These are phyloP conservation scores for Vulpes ferrilata DNA, from an alignment of 2,113 vertebrate species.

Conservation along the genomic window DNA sequence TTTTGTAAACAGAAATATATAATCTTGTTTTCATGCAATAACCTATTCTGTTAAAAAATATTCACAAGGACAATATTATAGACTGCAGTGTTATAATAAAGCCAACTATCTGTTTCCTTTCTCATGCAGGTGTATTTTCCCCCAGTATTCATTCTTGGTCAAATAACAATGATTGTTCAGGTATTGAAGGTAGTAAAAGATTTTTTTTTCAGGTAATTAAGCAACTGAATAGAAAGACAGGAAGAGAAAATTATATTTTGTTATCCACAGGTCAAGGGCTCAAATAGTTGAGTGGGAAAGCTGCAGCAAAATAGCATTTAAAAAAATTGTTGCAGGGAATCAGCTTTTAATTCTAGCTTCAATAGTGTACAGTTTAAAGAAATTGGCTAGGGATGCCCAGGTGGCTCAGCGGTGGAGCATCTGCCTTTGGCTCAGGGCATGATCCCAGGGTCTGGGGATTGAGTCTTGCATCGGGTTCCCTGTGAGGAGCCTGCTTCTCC, in stretches of 20 bases:
- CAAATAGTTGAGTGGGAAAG: slow-evolving; percentile 17
- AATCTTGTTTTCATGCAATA: slow-evolving; percentile 1
- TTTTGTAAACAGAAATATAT: slow-evolving; percentile 34
- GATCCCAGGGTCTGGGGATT: no score
- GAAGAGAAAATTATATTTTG: slow-evolving; percentile 2
- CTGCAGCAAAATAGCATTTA: not conserved
- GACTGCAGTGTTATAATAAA: not conserved
- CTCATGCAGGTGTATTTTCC: not conserved
- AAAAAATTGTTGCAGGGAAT: not conserved
- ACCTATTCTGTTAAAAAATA: not conserved
- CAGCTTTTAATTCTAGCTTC: slow-evolving; percentile 20
- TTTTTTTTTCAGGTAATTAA: slow-evolving; percentile 38
- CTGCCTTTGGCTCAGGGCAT: no score
- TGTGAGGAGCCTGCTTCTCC: no score
- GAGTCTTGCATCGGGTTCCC: no score
- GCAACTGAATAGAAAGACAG: not conserved
- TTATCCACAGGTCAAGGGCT: not conserved
- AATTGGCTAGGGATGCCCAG: not conserved
- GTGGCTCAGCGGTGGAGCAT: no score
- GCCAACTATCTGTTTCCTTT: not conserved
- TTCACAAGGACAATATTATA: not conserved
- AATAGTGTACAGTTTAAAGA: not conserved
- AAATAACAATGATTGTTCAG: slow-evolving; percentile 1
- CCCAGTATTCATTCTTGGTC: not conserved
- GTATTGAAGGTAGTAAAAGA: not conserved